Evolutionary conservation across 2,888 invertebrate species (phyloP).

Genomic region (Oeneis ivallda): DNA sequence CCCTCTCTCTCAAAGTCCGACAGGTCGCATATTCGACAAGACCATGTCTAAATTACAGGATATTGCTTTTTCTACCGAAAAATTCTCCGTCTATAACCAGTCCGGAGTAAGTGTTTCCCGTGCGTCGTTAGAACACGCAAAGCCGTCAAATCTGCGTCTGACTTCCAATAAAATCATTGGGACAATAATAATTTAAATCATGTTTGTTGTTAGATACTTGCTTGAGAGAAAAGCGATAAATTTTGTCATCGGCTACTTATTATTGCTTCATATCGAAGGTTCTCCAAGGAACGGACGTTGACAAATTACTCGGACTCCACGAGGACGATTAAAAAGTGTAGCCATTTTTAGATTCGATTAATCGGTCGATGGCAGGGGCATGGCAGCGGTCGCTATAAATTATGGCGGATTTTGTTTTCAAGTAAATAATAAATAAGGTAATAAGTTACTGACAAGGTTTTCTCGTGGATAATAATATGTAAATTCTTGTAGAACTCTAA

Average conservation of each 20-base stretch:
- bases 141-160: no score
- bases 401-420: neutral
- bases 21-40: no score
- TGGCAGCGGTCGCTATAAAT: conserved; percentile 8
- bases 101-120: no score
- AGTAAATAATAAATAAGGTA: neutral
- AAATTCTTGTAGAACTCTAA: no score
- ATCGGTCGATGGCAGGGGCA: conserved; percentile 15
- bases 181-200: neutral
- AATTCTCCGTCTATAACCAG: no score
- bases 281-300: conserved; percentile 15
- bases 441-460: no score
- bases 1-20: no score
- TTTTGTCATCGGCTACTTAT: conserved; percentile 8
- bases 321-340: conserved; percentile 17
- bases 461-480: no score
- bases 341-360: conserved; percentile 24
- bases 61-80: no score
- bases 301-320: conserved; percentile 19
- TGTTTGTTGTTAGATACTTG: conserved; percentile 6
- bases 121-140: no score
- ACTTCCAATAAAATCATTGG: no score
- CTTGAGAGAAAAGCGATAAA: conserved; percentile 3
- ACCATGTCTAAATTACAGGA: no score
- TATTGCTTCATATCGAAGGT: neutral